phyloP scores from a whole-genome alignment of 2,113 vertebrate species.

The Daubentonia madagascariensis region DNA sequence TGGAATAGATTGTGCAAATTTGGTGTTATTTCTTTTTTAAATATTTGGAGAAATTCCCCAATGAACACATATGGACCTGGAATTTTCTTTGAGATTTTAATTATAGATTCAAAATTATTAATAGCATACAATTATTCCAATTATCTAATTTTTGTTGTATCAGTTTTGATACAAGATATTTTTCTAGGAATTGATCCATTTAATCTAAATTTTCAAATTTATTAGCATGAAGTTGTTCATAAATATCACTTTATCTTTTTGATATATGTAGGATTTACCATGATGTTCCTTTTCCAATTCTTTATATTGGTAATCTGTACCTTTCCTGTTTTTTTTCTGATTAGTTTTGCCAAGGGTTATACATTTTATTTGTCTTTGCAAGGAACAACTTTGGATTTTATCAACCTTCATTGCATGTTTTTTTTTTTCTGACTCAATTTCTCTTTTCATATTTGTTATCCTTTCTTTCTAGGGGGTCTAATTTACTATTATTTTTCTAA shows the following conservation, averaged over 20 bases:
- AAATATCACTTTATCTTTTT: background rate
- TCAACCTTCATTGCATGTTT: background rate
- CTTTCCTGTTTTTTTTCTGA: background rate
- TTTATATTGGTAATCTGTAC: background rate
- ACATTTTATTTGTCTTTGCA: background rate
- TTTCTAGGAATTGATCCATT: background rate
- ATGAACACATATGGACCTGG: background rate
- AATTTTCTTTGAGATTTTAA: background rate
- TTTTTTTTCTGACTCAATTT: background rate
- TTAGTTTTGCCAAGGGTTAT: background rate
- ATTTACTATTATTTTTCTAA: background rate
- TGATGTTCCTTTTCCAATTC: background rate
- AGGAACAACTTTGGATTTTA: background rate
- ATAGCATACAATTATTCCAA: background rate
- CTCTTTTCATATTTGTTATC: background rate
- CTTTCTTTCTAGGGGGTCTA: background rate
- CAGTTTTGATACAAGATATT: background rate
- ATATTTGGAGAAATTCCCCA: background rate
- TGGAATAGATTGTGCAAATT: background rate
- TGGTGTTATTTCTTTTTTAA: background rate
- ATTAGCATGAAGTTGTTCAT: background rate
- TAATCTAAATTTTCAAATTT: background rate
- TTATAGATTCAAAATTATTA: background rate
- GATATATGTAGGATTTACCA: background rate
- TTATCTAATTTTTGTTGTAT: background rate